Evolutionary conservation across 1,140 invertebrate species (phyloP), one percentile per base, ranked within the genome.

Genomic region (Portunus trituberculatus): DNA sequence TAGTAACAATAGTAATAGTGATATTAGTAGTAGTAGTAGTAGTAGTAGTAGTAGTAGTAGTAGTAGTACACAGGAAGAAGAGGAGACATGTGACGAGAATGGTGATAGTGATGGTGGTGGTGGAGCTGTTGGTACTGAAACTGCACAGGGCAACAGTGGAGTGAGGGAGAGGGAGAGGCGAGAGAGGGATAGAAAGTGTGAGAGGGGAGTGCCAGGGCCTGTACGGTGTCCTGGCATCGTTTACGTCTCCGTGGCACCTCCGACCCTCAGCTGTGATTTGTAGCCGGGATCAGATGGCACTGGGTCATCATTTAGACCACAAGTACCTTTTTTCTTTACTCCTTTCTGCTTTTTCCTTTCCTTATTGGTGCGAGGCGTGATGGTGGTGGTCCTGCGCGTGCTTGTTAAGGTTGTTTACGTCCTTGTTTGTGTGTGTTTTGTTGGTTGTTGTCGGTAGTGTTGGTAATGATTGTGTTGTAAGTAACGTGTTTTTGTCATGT

Each of bases 221-320:
- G 92, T 93, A 88, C 88, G 92, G 84, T 86, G 83, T 86, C 48
- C 84, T 88, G 92, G 92, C 92, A 93, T 93, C 92, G 84, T 93
- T 93, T 93, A 93, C 92, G 92, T 93, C 46, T 10, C 32, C 48
- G 92, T 93, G 84, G 84, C 92, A 93, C 92, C 84, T 52, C 45
- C 12, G 45, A 67, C 92, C 87, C 92, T 93, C 92, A 59, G 46
- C 92, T 59, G 92, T 93, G 92, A 93, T 93, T 93, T 93, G 92
- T 93, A 88, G 84, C 46, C 32, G 83, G 84, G 83, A 93, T 93
- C 92, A 87, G 92, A 32, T 93, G 92, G 84, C 92, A 88, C 45
- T 4, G 45, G 45, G 14, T 93, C 92, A 86, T 88, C 83, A 93
- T 59, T 93, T 88, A 67, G 4, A 29, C n/a, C 46, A 46, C 45